Evolutionary conservation across 2,888 invertebrate genomes (phyloP).

Genomic region (Callimorpha dominula): DNA sequence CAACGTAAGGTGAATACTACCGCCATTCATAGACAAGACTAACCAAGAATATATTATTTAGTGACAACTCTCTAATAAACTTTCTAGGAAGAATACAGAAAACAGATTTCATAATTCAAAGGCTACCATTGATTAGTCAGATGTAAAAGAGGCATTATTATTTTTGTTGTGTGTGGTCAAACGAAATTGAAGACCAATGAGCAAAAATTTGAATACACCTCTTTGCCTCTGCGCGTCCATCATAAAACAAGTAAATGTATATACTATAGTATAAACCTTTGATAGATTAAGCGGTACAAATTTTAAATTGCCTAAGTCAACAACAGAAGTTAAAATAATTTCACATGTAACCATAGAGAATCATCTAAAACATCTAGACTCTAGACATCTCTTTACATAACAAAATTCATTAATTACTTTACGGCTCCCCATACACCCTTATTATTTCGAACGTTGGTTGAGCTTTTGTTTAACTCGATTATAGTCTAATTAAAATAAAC

Average conservation of each 20-base stretch:
- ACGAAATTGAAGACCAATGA: background rate
- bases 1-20: conserved; percentile 29
- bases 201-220: background rate
- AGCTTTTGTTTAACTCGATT: background rate
- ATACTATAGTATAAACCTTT: background rate
- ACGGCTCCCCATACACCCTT: background rate
- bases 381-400: background rate
- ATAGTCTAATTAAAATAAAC: background rate
- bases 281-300: background rate
- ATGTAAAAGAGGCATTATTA: background rate
- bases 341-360: background rate
- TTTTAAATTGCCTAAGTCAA: background rate
- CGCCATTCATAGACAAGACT: conserved; percentile 47
- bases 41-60: conserved; percentile 37
- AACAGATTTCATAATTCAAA: background rate
- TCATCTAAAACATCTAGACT: no score
- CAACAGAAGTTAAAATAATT: background rate
- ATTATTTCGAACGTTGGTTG: background rate
- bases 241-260: no score
- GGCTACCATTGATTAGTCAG: background rate
- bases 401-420: background rate
- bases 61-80: background rate
- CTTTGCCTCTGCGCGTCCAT: no score
- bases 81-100: background rate
- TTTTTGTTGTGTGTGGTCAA: background rate